Base-by-base conservation (phyloP, 2,888 invertebrate genomes). In the Ischnus inquisitorius region DNA sequence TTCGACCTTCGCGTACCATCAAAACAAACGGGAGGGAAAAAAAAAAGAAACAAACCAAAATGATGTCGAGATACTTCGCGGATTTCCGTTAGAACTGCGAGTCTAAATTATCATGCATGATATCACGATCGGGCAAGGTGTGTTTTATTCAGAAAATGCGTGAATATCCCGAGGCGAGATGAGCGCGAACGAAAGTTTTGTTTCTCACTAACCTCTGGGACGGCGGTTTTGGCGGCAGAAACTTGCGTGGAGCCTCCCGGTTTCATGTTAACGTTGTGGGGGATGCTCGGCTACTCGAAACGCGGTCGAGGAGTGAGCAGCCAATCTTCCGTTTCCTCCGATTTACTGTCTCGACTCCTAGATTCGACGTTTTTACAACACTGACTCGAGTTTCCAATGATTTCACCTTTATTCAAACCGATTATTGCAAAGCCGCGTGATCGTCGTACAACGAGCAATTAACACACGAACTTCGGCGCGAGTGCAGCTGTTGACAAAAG, bases 131-230 rank as follows among this genome's bases (percentile, higher is more conserved):
- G 60, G 1, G 5, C 5, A 60, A 28, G 4, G n/a, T 3, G 25
- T 1, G 25, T 25, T n/a, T 28, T 19, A 57, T 25, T n/a, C 34
- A 34, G 22, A 54, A 54, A 54, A 19, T 54, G 10, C 8, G n/a
- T 6, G 10, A 4, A 25, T 14, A 71, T 28, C 6, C 25, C 14
- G 10, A 14, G 1, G 14, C 12, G 41, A 39, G 34, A 67, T 34
- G 6, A 48, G 39, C n/a, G 12, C 39, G 46, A 1, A 10, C 19
- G 12, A 57, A 39, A 16, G 72, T 25, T 41, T 54, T 34, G 60
- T 67, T 25, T 60, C 60, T 60, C 65, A 88, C 90, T 92, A 92
- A 93, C 93, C 92, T 92, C 91, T 76, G 89, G 69, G 84, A 78
- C 75, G 80, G 69, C 86, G 43, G 87, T 90, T 90, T 90, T 90